These are phyloP conservation scores for Mionectes macconnelli DNA, from an alignment of 2,113 vertebrate genomes.

Conservation along the genomic window DNA sequence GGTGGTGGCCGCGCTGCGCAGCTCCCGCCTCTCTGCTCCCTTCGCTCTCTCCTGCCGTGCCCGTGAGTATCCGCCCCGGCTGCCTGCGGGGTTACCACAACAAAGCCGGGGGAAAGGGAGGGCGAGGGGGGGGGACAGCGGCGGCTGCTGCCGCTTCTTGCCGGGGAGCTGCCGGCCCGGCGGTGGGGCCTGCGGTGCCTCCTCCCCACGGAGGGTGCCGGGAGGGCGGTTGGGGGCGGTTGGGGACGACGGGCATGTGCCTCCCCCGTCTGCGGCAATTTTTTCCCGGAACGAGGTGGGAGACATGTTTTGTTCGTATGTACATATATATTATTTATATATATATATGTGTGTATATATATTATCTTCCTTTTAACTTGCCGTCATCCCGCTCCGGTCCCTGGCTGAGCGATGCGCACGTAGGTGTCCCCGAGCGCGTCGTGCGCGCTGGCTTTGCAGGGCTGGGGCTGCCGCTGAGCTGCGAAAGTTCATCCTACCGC, in stretches of 20 bases:
- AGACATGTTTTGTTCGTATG: not conserved
- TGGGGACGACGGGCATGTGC: not conserved
- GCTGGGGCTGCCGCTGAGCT: not conserved
- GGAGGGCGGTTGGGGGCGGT: not conserved
- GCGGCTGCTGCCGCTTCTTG: not conserved
- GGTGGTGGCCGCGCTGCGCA: fast-evolving
- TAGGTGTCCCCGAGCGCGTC: not conserved
- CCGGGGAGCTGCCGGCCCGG: not conserved
- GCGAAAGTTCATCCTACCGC: fast-evolving
- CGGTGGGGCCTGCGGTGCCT: not conserved
- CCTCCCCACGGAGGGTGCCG: not conserved
- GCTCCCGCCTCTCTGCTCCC: no score
- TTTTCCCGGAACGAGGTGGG: not conserved
- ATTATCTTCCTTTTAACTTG: not conserved
- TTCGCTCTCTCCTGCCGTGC: not conserved
- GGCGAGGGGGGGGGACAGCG: no score
- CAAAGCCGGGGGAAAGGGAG: not conserved
- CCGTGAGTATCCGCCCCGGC: not conserved
- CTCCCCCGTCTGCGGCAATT: not conserved
- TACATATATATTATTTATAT: not conserved
- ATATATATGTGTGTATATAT: not conserved
- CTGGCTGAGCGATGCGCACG: not conserved
- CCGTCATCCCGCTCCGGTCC: not conserved
- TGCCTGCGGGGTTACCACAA: not conserved
- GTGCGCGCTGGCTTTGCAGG: not conserved